Percentiles rank a stretch among this genome's conserved stretches.
phyloP scores from a whole-genome alignment of 2,113 vertebrate species.

The Polyodon spathula region DNA sequence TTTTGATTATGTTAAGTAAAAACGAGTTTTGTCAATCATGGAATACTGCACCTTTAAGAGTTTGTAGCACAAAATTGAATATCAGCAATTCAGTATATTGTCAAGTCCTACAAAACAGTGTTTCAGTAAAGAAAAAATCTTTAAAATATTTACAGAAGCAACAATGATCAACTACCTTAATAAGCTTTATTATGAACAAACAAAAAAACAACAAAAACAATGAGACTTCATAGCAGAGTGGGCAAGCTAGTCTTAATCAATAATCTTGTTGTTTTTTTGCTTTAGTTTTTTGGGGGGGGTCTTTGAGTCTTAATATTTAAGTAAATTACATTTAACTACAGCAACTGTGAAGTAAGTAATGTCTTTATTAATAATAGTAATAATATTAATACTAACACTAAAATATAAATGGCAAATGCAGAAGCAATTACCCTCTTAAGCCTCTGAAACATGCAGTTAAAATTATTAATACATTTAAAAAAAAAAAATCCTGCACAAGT shows the following conservation, averaged over 20 bases:
- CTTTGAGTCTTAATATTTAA: not conserved
- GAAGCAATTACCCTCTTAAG: too few species aligned
- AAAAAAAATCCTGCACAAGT: too few species aligned
- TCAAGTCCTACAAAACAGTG: not conserved
- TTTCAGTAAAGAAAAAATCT: not conserved
- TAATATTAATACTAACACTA: not conserved
- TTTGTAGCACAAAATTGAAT: too few species aligned
- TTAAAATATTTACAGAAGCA: not conserved
- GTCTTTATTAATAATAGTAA: not conserved
- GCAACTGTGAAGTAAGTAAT: not conserved
- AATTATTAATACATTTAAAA: too few species aligned
- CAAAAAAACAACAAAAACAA: not conserved
- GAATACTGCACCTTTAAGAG: too few species aligned
- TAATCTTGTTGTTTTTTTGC: not conserved
- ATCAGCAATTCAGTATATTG: not conserved
- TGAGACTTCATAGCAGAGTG: not conserved
- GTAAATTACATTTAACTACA: not conserved
- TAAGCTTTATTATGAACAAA: not conserved
- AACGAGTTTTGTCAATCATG: too few species aligned
- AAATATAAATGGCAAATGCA: not conserved
- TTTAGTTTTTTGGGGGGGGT: too few species aligned
- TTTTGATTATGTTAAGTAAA: too few species aligned
- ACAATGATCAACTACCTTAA: not conserved
- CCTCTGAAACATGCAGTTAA: too few species aligned
- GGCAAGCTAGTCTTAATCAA: not conserved